These are phyloP conservation scores for Cacajao melanocephalus DNA, from an alignment of 2,797 vertebrate genomes.

Conservation along the genomic window DNA sequence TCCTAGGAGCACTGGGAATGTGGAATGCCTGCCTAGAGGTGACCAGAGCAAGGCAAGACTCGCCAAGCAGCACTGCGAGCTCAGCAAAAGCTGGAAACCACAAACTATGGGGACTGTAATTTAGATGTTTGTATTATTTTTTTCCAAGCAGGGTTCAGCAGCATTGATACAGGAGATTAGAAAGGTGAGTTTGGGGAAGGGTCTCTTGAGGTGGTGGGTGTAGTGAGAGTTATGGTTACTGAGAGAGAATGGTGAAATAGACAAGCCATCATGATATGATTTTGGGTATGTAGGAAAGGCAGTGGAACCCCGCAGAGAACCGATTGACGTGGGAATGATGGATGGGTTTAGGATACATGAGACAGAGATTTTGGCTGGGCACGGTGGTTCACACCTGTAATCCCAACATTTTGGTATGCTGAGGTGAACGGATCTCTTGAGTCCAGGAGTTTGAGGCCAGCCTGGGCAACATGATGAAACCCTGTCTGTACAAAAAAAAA, in stretches of 20 bases:
- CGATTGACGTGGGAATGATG: neutral
- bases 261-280: neutral
- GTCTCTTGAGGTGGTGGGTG: too few relatives aligned
- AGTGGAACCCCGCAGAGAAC: neutral
- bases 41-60: neutral
- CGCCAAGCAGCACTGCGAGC: neutral
- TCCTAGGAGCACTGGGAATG: neutral
- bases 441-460: too few relatives aligned
- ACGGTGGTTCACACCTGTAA: neutral
- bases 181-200: neutral
- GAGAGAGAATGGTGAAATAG: neutral
- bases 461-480: too few relatives aligned
- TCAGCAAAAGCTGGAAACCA: neutral
- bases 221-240: neutral
- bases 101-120: neutral
- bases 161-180: neutral
- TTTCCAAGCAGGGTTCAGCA: neutral
- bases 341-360: neutral
- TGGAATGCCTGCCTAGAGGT: neutral
- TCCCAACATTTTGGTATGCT: neutral
- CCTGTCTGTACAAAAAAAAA: too few relatives aligned
- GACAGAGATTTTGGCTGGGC: neutral
- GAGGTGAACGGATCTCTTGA: accelerated
- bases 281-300: neutral
- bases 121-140: neutral